A percentile compares a stretch with the other conserved stretches of the same genome.
Evolutionary conservation across 2,888 invertebrate genomes (phyloP).

Genomic region (Fragum fragum): DNA sequence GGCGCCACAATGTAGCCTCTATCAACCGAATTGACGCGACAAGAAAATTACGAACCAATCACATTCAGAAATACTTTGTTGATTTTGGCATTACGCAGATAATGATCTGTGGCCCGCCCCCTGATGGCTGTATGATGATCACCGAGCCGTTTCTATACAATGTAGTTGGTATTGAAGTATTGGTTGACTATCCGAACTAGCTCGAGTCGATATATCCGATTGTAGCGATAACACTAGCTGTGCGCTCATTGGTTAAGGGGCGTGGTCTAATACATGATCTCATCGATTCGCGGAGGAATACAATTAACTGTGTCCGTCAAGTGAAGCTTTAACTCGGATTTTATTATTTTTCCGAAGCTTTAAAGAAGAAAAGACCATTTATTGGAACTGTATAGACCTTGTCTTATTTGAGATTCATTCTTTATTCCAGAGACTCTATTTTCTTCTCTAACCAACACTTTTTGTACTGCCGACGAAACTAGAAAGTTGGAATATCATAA

Average conservation of each 20-base stretch:
- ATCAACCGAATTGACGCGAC: conserved; percentile 69
- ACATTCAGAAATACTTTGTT: conserved; percentile 72
- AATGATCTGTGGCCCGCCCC: conserved; percentile 54
- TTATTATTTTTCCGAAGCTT: conserved; percentile 12
- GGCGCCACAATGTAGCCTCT: conserved; percentile 54
- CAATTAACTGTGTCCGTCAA: conserved; percentile 45
- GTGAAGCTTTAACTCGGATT: conserved; percentile 4
- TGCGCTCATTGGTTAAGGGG: conserved; percentile 55
- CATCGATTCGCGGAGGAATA: conserved; percentile 36
- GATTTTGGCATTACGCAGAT: conserved; percentile 77
- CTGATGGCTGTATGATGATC: conserved; percentile 24
- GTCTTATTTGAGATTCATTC: background rate
- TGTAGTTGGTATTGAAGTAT: conserved; percentile 38
- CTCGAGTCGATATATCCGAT: conserved; percentile 47
- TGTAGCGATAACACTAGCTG: conserved; percentile 35
- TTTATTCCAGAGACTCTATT: too few relatives aligned
- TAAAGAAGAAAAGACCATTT: conserved; percentile 5
- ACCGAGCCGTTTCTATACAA: conserved; percentile 7
- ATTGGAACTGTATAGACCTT: conserved; percentile 11
- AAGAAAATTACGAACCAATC: conserved; percentile 77
- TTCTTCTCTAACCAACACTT: too few relatives aligned
- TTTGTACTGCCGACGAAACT: too few relatives aligned
- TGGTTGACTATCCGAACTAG: background rate
- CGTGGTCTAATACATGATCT: conserved; percentile 41
- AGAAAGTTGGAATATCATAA: too few relatives aligned